These are phyloP conservation scores for Trinectes maculatus DNA, from an alignment of 2,113 vertebrate genomes.

Conservation along the genomic window DNA sequence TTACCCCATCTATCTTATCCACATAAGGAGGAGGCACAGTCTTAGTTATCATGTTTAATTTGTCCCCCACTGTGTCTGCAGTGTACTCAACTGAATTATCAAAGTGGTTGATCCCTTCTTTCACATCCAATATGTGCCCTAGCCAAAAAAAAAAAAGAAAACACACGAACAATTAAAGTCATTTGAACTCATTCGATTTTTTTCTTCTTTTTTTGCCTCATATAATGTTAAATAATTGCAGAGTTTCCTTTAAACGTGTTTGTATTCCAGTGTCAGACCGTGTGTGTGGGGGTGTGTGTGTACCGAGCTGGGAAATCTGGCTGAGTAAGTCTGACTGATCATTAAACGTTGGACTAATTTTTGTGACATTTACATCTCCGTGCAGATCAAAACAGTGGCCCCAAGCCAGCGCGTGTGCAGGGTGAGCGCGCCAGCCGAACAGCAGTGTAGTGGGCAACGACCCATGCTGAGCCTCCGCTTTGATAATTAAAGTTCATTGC, in stretches of 20 bases:
- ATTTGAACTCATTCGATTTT: conserved; percentile 14
- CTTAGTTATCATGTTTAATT: conserved; percentile 70
- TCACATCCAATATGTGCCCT: conserved; percentile 24
- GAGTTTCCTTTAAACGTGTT: neutral
- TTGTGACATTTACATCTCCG: conserved; percentile 15
- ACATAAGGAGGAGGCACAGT: conserved; percentile 28
- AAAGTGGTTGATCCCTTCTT: conserved; percentile 51
- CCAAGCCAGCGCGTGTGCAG: conserved; percentile 18
- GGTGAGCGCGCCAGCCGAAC: conserved; percentile 24
- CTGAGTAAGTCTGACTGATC: neutral
- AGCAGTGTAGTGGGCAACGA: conserved; percentile 48
- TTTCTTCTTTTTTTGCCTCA: neutral
- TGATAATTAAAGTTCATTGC: conserved; percentile 79
- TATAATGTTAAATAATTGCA: neutral
- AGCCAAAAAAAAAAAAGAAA: neutral
- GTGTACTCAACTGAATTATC: conserved; percentile 58
- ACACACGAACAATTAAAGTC: neutral
- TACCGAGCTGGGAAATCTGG: neutral
- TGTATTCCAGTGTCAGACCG: too few relatives aligned
- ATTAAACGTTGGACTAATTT: conserved; percentile 8
- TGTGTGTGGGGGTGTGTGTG: too few relatives aligned
- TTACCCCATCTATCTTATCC: conserved; percentile 40
- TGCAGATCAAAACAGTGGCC: conserved; percentile 27
- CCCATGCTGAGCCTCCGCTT: conserved; percentile 65
- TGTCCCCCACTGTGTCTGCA: conserved; percentile 58